Evolutionary conservation across 1,140 invertebrate genomes (phyloP).

Genomic region (Zaprionus vittiger): DNA sequence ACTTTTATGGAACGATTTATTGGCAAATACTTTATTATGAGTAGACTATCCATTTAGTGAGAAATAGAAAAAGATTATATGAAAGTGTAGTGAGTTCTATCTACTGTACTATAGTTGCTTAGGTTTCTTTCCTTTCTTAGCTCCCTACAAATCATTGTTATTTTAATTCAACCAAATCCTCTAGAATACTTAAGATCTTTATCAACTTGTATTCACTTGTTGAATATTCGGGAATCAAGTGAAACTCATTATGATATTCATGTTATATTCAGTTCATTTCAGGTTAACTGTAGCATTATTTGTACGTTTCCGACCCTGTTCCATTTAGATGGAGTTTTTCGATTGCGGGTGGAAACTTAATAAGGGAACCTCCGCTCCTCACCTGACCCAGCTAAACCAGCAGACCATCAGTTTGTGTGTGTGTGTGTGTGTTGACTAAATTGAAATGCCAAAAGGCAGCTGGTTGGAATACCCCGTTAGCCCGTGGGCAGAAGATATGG

Average conservation of each 20-base stretch:
- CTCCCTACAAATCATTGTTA: too few species aligned
- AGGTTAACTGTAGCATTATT: not conserved
- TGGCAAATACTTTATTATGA: not conserved
- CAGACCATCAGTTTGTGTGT: constrained; percentile 3
- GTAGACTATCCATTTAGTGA: not conserved
- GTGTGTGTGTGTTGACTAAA: constrained; percentile 29
- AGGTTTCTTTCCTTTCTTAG: too few species aligned
- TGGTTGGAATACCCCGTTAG: constrained; percentile 27
- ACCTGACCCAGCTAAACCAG: constrained; percentile 4
- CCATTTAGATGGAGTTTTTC: constrained; percentile 8
- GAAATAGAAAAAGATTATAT: not conserved
- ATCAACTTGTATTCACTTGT: not conserved
- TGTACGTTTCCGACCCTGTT: not conserved
- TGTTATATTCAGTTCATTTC: not conserved
- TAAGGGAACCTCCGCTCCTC: constrained; percentile 10
- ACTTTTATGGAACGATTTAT: not conserved
- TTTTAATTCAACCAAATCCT: not conserved
- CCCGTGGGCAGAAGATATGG: not conserved
- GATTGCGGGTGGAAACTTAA: constrained; percentile 14
- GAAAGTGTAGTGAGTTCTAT: too few species aligned
- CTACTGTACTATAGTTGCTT: too few species aligned
- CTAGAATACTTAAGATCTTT: not conserved
- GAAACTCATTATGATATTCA: not conserved
- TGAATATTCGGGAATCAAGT: not conserved
- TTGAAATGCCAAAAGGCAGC: constrained; percentile 39